Evolutionary conservation across 2,797 vertebrate genomes (phyloP), one percentile per base, ranked within the genome.

Genomic region (Alca torda): DNA sequence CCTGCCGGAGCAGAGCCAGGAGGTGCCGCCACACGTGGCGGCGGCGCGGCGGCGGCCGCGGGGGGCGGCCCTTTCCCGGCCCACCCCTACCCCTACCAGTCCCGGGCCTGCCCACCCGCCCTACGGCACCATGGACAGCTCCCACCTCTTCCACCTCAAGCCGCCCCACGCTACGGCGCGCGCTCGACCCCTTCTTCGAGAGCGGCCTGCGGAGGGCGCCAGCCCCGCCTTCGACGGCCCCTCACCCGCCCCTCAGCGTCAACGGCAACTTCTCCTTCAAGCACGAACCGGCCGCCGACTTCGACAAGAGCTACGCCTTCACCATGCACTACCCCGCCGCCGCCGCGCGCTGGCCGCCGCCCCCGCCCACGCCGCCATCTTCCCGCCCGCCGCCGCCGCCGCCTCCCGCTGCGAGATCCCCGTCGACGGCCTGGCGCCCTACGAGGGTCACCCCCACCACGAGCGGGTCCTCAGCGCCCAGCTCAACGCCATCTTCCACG

Each of bases 191-290:
- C 68, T 99, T 99, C 97, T 99, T 99, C 30, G 99, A 99, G 41
- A 98, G 98, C 90, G 98, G 99, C 50, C 98, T 99, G 94, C 99
- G 20, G 99, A 99, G 84, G 98, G 98, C 96, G 97, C 98, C 76
- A 99, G 98, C 89, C 99, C 99, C 5, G 98, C 98, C 13, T 99
- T 99, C 64, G 99, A 99, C 96, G 99, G 61, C 99, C 99, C 4
- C 99, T 99, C 83, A 99, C 95, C 99, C 99, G 5, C 99, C 99
- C 11, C 98, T 99, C 91, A 99, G 99, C 98, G 98, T 99, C 97
- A 99, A 99, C 54, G 99, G 99, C 85, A 99, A 99, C 98, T 99
- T 99, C 98, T 99, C 99, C 94, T 99, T 99, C 98, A 99, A 99
- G 96, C 99, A 99, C 35, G 99, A 99, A 96, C 98, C 98, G 90